Conservation (phyloP, 2,888 invertebrate species). For the Hirtodrosophila trivittata region DNA sequence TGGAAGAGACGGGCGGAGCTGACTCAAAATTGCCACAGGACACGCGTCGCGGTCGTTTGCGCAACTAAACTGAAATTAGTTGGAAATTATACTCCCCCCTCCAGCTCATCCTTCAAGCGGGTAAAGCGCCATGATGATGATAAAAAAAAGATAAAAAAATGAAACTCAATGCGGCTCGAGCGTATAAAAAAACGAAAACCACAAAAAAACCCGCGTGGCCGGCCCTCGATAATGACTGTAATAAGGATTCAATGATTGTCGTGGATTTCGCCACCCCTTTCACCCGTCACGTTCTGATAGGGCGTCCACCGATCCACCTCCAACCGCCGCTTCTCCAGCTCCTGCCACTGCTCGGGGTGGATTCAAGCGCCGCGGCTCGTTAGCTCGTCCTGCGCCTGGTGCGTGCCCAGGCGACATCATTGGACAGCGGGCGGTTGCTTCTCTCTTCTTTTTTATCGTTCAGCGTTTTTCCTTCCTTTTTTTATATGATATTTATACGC, state of each 20-base stretch:
- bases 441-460: slow-evolving; percentile 29
- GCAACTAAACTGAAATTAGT: slow-evolving; percentile 77
- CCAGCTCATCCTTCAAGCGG: not conserved
- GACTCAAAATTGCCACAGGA: slow-evolving; percentile 77
- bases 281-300: slow-evolving; percentile 61
- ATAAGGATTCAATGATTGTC: slow-evolving; percentile 80
- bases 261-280: slow-evolving; percentile 59
- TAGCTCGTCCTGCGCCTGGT: slow-evolving; percentile 28
- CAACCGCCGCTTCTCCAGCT: slow-evolving; percentile 8
- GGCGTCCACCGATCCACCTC: slow-evolving; percentile 37
- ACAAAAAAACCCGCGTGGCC: slow-evolving; percentile 50
- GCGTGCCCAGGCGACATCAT: slow-evolving; percentile 51
- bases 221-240: slow-evolving; percentile 70
- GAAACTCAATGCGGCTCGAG: slow-evolving; percentile 53
- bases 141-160: slow-evolving; percentile 64
- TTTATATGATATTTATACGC: slow-evolving; percentile 39
- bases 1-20: slow-evolving; percentile 19
- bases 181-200: slow-evolving; percentile 14
- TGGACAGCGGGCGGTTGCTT: slow-evolving; percentile 41
- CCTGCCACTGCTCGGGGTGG: slow-evolving; percentile 8
- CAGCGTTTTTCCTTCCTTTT: slow-evolving; percentile 6
- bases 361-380: slow-evolving; percentile 30
- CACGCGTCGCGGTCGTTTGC: slow-evolving; percentile 77
- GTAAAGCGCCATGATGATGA: slow-evolving; percentile 36
- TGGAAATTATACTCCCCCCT: slow-evolving; percentile 57